Base-by-base conservation (phyloP, 2,113 vertebrate genomes). In the Jaculus jaculus region DNA sequence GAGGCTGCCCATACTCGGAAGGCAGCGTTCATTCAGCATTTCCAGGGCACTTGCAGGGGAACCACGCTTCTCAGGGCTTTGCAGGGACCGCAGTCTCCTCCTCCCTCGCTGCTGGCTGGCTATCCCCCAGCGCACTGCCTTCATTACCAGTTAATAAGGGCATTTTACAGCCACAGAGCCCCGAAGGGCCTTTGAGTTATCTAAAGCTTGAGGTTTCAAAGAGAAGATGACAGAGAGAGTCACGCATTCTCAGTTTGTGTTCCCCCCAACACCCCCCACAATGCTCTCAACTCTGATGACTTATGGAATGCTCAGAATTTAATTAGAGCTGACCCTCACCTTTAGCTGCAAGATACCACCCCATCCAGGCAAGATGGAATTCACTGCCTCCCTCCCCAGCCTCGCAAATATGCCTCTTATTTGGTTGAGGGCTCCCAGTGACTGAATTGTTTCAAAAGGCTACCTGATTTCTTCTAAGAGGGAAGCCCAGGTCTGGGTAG, bases 21-120 rank as follows among this genome's bases (percentile, higher is more conserved):
- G 84, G 87, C 96, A 69, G 95, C 26, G 92, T 96, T 97, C 97
- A 96, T 97, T 97, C 95, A 97, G 90, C 87, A 91, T 93, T 93
- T 96, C 91, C 92, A 84, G 89, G 68, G 87, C 80, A 79, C 58
- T 83, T 79, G 68, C 96, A 88, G 88, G 71, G 34, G 92, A 75
- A 81, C 78, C 78, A 72, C 37, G 5, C 51, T 84, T 74, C 90
- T 77, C 73, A 15, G 79, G 91, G 94, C 95, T 81, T 85, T 93
- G 95, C 96, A 95, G 94, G 94, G 73, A 61, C 75, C 66, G 90
- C 58, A 1, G 91, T 69, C 63, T 83, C 63, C 69, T 32, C 80
- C 37, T 47, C 77, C 79, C 9, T 47, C 71, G 5, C 51, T 0
- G 9, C 88, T 83, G 37, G 9, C 88, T 83, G 37, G 63, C 89